Evolutionary conservation across 2,888 invertebrate genomes (phyloP), one percentile per base, ranked within the genome.

Genomic region (Agrotis segetum): DNA sequence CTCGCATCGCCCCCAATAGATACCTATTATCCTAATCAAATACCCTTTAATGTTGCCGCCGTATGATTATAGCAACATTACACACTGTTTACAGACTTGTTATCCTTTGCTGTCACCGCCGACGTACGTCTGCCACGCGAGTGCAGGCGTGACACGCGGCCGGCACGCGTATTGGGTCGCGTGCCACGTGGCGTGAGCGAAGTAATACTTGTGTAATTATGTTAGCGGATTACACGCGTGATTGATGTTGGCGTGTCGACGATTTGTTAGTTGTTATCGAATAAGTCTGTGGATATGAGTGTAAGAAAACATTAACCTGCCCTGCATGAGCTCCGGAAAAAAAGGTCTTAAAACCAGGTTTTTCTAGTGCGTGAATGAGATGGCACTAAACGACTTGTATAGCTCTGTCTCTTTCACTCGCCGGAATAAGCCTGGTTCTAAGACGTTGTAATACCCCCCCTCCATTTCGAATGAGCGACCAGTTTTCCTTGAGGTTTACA

Each of bases 21-120:
- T 79, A 85, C 71, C 71, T 82, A 83, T 84, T 83, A 84, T 76
- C 85, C 83, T 84, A 82, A 84, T 82, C 83, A 82, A 76, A 76
- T 50, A 70, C 77, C 66, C 59, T 83, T 71, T 67, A 65, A 84
- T 79, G 67, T 55, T 46, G 59, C 83, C 80, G 76, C 44, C 52
- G 34, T 56, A 56, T 56, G 56, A 56, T 56, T 56, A 62, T 55
- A 55, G 60, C 52, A 59, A 60, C 67, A 71, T 53, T 71, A 64
- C 67, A 79, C 68, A 63, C 52, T 82, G 74, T 79, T 71, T 70
- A 67, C 80, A 71, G 67, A 74, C 69, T 70, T 34, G 55, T 81
- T 56, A 74, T 58, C 75, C 81, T 67, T 81, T 34, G 69, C 49
- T 59, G 60, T 44, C 21, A 53, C 73, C 82, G 70, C 63, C 59